Base-by-base conservation (phyloP, 2,888 invertebrate genomes). In the Sthenelais limicola region DNA sequence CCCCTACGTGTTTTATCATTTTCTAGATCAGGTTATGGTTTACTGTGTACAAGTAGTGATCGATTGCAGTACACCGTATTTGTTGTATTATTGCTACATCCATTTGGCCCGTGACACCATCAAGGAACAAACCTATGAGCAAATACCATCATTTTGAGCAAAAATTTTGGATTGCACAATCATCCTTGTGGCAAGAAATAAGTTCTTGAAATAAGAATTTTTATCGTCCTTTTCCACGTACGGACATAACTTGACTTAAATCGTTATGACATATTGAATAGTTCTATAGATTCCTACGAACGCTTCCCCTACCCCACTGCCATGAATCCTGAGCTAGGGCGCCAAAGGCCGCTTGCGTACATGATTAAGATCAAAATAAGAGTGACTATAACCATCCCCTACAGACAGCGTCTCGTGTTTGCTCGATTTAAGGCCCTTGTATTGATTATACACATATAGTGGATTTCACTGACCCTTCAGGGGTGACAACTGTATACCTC, bases 141-240 rank as follows among this genome's bases (percentile, higher is more conserved):
- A 70, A 70, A 54, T 56, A 70, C 54, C 70, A 48, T 48, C 68
- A 51, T 38, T 70, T 69, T 70, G 70, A 70, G 70, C 70, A 70
- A 68, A 62, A 62, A 62, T 62, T n/a, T 62, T 62, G 62, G 62
- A 62, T 62, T 62, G 62, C 62, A 62, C 62, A 38, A 62, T 62
- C 62, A 62, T 62, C 62, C 62, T 62, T 62, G 62, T 62, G 62
- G 62, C 62, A 62, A 62, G 62, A 62, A 62, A 62, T 62, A 62
- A 56, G 62, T 62, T 62, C 62, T 62, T 62, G 62, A 62, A 62
- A 35, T 62, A 62, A 62, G n/a, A 38, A 12, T 62, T 18, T 33
- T 38, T 38, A 62, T 62, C n/a, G n/a, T n/a, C n/a, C n/a, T n/a
- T n/a, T n/a, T n/a, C n/a, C n/a, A n/a, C n/a, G n/a, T n/a, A n/a